A percentile compares a stretch with the other conserved stretches of the same genome.
phyloP scores from a whole-genome alignment of 2,113 vertebrate genomes.

The Onychostruthus taczanowskii region DNA sequence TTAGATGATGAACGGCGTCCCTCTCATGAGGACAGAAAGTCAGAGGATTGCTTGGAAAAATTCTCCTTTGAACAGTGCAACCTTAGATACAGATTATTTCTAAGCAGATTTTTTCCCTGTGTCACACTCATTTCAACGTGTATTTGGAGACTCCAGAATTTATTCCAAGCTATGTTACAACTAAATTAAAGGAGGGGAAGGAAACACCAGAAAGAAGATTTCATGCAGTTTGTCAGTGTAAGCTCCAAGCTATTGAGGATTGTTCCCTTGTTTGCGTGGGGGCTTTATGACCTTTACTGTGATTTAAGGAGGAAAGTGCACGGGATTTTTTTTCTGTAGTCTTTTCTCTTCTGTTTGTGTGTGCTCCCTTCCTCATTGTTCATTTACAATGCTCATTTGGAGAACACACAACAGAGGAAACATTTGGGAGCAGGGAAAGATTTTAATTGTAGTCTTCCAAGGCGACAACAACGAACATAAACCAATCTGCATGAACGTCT shows the following conservation, averaged over 20 bases:
- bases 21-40: background rate
- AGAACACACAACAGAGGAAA: background rate
- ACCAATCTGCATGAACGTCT: background rate
- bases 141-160: background rate
- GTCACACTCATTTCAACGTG: background rate
- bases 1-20: slow-evolving; percentile 33
- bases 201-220: background rate
- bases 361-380: background rate
- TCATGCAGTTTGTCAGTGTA: background rate
- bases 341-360: background rate
- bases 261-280: background rate
- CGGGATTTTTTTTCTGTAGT: background rate
- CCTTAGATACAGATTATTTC: background rate
- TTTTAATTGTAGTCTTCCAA: background rate
- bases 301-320: background rate
- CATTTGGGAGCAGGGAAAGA: background rate
- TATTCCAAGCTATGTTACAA: background rate
- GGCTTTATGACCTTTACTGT: background rate
- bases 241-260: background rate
- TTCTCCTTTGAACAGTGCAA: background rate
- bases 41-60: background rate
- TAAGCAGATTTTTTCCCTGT: background rate
- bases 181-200: background rate
- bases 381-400: background rate
- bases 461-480: fast-evolving